These are phyloP conservation scores for Lethocerus indicus DNA, from an alignment of 1,140 invertebrate species.

Conservation along the genomic window DNA sequence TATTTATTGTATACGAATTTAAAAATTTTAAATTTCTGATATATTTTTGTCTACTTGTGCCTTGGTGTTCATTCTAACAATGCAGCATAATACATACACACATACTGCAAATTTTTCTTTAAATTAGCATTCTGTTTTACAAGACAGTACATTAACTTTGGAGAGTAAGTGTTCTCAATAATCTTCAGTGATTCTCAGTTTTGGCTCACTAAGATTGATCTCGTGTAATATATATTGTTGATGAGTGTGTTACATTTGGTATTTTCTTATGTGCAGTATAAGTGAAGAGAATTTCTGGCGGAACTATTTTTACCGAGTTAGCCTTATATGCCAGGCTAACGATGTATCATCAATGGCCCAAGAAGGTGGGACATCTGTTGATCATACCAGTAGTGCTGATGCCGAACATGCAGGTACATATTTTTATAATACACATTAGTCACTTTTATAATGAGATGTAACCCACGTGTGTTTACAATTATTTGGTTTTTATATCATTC, in stretches of 20 bases:
- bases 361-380: conserved; percentile 26
- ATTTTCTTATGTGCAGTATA: conserved; percentile 45
- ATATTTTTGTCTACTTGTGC: conserved; percentile 4
- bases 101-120: not conserved
- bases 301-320: conserved; percentile 99
- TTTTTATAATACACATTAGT: too few relatives aligned
- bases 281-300: conserved; percentile 98
- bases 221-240: too few relatives aligned
- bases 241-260: not conserved
- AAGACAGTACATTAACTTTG: not conserved
- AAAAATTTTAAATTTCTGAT: not conserved
- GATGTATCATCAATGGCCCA: conserved; percentile 54
- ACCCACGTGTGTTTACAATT: too few relatives aligned
- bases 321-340: conserved; percentile 90
- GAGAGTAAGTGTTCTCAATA: not conserved
- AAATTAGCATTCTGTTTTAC: not conserved
- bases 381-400: conserved; percentile 5
- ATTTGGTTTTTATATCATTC: too few relatives aligned
- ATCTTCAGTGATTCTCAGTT: not conserved
- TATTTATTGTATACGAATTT: not conserved
- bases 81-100: not conserved
- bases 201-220: not conserved
- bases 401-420: conserved; percentile 1
- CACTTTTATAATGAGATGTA: too few relatives aligned
- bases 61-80: too few relatives aligned